Percentiles rank a stretch among this genome's conserved stretches.
These are phyloP conservation scores for Hoplostethus mediterraneus DNA, from an alignment of 2,797 vertebrate genomes.

Conservation along the genomic window DNA sequence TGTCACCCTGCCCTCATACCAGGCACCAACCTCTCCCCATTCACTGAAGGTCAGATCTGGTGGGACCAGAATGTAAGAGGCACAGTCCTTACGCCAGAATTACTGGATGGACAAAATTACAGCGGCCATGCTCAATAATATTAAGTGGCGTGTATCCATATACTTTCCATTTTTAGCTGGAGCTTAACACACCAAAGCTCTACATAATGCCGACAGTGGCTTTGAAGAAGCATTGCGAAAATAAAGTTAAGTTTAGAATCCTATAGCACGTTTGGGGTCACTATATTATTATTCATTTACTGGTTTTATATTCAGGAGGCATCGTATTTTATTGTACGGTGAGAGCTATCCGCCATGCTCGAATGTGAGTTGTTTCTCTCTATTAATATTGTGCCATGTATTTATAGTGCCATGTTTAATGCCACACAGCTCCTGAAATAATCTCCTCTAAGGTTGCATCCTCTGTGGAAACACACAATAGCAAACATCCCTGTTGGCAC, in stretches of 20 bases:
- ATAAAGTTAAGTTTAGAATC: not conserved
- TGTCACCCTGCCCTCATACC: slow-evolving; percentile 79
- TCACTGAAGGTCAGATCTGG: slow-evolving; percentile 84
- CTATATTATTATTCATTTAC: slow-evolving; percentile 6
- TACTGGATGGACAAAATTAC: slow-evolving; percentile 47
- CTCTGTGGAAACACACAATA: slow-evolving; percentile 81
- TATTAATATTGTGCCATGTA: slow-evolving; percentile 81
- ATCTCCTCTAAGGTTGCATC: slow-evolving; percentile 84
- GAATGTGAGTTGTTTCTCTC: slow-evolving; percentile 56
- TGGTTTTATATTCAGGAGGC: slow-evolving; percentile 5
- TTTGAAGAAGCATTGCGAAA: not conserved
- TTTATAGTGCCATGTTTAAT: slow-evolving; percentile 85
- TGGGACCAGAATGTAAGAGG: slow-evolving; percentile 72
- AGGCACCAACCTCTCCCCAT: slow-evolving; percentile 79
- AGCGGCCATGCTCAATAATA: slow-evolving; percentile 2
- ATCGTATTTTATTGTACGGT: slow-evolving; percentile 37
- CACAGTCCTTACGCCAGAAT: slow-evolving; percentile 62
- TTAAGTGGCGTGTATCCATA: not conserved
- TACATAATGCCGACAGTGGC: not conserved
- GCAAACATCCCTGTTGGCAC: slow-evolving; percentile 74
- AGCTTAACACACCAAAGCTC: not conserved
- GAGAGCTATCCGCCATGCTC: slow-evolving; percentile 56
- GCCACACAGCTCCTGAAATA: slow-evolving; percentile 81
- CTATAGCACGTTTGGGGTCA: not conserved
- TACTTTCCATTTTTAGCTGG: slow-evolving; percentile 15